phyloP scores from a whole-genome alignment of 2,797 vertebrate genomes.

The Bucorvus abyssinicus region DNA sequence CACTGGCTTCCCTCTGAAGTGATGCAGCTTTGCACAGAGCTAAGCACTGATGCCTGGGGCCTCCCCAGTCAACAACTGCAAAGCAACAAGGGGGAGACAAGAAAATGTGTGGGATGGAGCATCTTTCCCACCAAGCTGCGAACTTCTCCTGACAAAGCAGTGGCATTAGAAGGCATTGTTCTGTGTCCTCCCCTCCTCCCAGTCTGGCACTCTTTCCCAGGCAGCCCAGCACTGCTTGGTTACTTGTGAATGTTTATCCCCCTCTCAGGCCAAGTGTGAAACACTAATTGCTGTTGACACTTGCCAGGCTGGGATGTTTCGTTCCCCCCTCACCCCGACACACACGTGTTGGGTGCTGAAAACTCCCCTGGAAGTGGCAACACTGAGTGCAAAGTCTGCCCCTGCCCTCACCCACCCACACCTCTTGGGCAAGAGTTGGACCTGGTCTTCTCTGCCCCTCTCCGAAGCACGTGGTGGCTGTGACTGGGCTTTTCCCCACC shows the following conservation, averaged over 20 bases:
- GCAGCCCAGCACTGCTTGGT: background rate
- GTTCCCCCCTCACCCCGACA: background rate
- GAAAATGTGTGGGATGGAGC: background rate
- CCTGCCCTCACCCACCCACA: background rate
- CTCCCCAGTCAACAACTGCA: background rate
- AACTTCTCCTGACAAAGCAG: background rate
- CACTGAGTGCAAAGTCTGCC: background rate
- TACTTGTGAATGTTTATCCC: background rate
- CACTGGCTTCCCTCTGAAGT: background rate
- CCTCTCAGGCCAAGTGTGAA: constrained; percentile 18
- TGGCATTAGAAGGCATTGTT: background rate
- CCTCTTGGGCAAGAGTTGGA: background rate
- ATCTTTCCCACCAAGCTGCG: background rate
- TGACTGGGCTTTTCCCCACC: background rate
- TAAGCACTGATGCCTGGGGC: background rate
- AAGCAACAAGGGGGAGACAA: background rate
- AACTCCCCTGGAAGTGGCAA: background rate
- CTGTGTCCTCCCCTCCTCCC: background rate
- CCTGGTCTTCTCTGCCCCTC: background rate
- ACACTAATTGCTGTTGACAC: constrained; percentile 62
- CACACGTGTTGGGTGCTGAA: background rate
- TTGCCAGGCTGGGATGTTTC: background rate
- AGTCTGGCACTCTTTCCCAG: constrained; percentile 39
- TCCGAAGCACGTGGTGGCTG: background rate
- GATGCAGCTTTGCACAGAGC: background rate